Conservation (phyloP, 1,140 invertebrate species). For the Pachypeltis micranthus region DNA sequence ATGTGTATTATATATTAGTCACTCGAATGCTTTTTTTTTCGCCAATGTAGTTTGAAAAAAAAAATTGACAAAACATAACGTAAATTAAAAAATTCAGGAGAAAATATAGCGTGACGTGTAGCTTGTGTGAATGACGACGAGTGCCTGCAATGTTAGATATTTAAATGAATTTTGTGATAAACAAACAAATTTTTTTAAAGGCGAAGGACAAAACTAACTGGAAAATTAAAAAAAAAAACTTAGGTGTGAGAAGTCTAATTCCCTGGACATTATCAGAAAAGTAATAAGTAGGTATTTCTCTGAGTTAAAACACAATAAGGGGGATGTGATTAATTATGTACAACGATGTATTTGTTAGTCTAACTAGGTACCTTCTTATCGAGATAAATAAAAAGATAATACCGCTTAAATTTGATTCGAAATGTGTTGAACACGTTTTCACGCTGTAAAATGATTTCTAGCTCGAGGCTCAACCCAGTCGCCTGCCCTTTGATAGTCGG, state of each 20-base stretch:
- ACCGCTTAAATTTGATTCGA: no score
- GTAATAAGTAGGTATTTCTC: no score
- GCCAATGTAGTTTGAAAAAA: conserved; percentile 6
- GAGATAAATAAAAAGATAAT: no score
- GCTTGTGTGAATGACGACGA: conserved; percentile 4
- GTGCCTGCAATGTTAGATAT: conserved; percentile 7
- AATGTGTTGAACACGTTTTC: no score
- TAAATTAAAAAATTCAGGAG: conserved; percentile 12
- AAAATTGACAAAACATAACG: no score
- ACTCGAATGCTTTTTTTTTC: conserved; percentile 1
- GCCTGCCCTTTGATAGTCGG: no score
- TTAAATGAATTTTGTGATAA: conserved; percentile 15
- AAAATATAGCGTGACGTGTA: conserved; percentile 3
- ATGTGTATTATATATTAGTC: conserved; percentile 7
- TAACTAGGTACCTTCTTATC: neutral
- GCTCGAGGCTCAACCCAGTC: no score
- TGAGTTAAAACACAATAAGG: conserved; percentile 2
- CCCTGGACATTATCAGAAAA: neutral
- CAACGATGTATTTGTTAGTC: conserved; percentile 5
- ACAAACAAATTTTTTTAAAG: conserved; percentile 16
- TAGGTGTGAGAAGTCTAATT: neutral
- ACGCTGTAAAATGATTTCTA: no score
- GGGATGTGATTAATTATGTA: conserved; percentile 4
- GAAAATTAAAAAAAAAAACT: conserved; percentile 12
- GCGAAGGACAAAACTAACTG: conserved; percentile 5